Conservation (phyloP, 1,140 invertebrate species). For the Ostrea denselamellosa region DNA sequence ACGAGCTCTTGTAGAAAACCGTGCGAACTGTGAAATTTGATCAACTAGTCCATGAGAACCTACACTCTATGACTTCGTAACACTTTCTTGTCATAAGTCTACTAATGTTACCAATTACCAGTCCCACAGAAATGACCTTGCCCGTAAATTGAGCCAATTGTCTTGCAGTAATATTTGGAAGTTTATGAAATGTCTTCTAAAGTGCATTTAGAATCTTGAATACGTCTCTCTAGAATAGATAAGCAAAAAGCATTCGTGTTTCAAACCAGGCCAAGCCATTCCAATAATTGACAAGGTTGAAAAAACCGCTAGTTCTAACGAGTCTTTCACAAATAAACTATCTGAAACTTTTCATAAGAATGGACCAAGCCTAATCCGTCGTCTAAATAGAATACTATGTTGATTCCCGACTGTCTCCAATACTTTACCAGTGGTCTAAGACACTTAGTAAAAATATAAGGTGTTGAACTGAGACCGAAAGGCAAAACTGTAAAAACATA, state of each 20-base stretch:
- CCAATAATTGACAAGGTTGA: conserved; percentile 22
- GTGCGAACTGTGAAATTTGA: conserved; percentile 13
- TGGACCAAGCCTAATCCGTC: no score
- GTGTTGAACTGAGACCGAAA: no score
- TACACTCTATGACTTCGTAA: conserved; percentile 35
- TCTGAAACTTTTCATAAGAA: no score
- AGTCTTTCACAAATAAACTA: conserved; percentile 23
- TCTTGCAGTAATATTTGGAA: background rate
- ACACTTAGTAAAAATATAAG: no score
- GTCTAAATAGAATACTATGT: no score
- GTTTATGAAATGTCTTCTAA: background rate
- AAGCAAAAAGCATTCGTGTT: background rate
- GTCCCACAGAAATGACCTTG: conserved; percentile 39
- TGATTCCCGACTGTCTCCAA: no score
- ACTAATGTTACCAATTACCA: conserved; percentile 33
- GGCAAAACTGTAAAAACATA: no score
- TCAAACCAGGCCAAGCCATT: conserved; percentile 29
- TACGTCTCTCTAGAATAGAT: no score
- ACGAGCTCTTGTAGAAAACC: background rate
- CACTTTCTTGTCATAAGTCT: background rate
- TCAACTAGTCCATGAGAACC: background rate
- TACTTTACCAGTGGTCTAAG: no score
- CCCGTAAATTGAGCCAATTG: conserved; percentile 33
- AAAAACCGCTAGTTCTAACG: conserved; percentile 30
- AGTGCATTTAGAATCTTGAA: background rate